phyloP scores from a whole-genome alignment of 2,888 invertebrate genomes.

The Siphonodentalium dalli region DNA sequence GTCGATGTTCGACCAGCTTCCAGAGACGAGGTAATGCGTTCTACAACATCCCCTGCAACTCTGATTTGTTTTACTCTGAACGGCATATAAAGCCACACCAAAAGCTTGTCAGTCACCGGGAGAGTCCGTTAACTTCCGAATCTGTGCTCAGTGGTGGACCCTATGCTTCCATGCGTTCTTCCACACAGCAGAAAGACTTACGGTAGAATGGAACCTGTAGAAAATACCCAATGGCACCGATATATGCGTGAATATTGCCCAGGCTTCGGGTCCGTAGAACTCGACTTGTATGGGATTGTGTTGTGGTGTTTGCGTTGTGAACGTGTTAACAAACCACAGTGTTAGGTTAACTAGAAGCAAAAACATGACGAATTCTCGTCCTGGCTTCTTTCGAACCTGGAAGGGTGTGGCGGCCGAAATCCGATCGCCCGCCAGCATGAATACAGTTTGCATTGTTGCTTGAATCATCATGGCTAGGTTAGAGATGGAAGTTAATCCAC shows the following conservation, averaged over 20 bases:
- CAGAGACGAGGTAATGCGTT: too few relatives aligned
- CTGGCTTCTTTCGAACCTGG: slow-evolving; percentile 92
- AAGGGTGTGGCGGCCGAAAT: slow-evolving; percentile 87
- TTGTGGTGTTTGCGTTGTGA: slow-evolving; percentile 91
- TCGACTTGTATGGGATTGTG: slow-evolving; percentile 91
- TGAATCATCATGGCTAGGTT: slow-evolving; percentile 86
- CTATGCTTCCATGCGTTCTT: slow-evolving; percentile 95
- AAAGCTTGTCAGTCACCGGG: too few relatives aligned
- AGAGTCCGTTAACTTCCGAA: too few relatives aligned
- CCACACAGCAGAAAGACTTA: slow-evolving; percentile 96
- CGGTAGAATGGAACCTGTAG: slow-evolving; percentile 91
- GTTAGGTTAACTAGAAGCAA: slow-evolving; percentile 93
- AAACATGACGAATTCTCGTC: slow-evolving; percentile 93
- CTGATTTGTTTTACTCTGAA: too few relatives aligned
- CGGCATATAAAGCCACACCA: too few relatives aligned
- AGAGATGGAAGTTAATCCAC: slow-evolving; percentile 88
- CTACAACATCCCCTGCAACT: too few relatives aligned
- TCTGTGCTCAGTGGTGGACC: too few relatives aligned
- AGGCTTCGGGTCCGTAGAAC: slow-evolving; percentile 91
- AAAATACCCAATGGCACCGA: slow-evolving; percentile 94
- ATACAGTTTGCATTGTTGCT: slow-evolving; percentile 85
- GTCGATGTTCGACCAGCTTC: too few relatives aligned
- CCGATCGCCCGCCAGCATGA: slow-evolving; percentile 90
- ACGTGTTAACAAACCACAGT: slow-evolving; percentile 96
- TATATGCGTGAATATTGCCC: slow-evolving; percentile 91